These are phyloP conservation scores for Leptothorax acervorum DNA, from an alignment of 2,888 invertebrate genomes.

Conservation along the genomic window DNA sequence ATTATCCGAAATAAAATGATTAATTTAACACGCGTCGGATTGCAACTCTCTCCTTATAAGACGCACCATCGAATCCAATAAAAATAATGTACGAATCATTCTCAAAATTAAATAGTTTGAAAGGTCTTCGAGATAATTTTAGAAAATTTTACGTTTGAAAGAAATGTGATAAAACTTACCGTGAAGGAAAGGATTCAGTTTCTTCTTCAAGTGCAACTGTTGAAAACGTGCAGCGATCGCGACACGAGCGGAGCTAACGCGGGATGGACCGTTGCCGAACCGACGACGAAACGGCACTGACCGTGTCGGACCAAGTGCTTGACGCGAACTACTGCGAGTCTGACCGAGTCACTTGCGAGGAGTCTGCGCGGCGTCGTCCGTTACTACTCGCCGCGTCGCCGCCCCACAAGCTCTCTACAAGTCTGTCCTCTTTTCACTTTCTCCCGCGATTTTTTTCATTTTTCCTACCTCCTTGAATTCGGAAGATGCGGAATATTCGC, in stretches of 20 bases:
- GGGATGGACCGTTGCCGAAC: constrained; percentile 56
- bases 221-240: constrained; percentile 24
- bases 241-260: not conserved
- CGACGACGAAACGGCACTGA: constrained; percentile 75
- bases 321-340: constrained; percentile 64
- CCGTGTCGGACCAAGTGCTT: constrained; percentile 62
- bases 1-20: not conserved
- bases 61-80: not conserved
- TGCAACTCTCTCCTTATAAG: not conserved
- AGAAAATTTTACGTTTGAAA: not conserved
- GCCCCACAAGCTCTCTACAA: not conserved
- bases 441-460: not conserved
- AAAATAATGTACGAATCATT: not conserved
- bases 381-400: constrained; percentile 25
- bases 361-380: constrained; percentile 62
- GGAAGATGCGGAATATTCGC: not conserved
- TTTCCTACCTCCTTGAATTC: not conserved
- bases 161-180: constrained; percentile 30
- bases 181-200: not conserved
- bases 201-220: not conserved
- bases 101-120: not conserved
- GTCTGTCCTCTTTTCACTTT: not conserved
- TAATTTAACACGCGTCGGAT: not conserved
- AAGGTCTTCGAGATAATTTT: not conserved
- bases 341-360: constrained; percentile 57